Percentiles rank a stretch among this genome's conserved stretches.
These are phyloP conservation scores for Eubucco bourcierii DNA, from an alignment of 2,113 vertebrate species.

Conservation along the genomic window DNA sequence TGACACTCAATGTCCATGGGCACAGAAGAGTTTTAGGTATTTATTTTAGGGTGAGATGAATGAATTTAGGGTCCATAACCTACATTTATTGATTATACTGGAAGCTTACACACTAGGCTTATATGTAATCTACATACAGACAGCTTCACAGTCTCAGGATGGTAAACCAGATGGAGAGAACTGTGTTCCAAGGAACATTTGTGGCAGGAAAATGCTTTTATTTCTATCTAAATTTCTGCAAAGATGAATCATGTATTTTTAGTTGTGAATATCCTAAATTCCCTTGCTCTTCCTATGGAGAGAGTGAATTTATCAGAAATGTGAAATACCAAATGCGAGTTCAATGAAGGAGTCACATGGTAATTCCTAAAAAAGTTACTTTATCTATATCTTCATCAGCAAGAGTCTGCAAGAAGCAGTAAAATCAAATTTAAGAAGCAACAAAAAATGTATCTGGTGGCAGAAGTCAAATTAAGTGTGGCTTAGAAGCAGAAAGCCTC, in stretches of 20 bases:
- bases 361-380: neutral
- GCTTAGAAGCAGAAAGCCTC: neutral
- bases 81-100: neutral
- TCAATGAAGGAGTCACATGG: neutral
- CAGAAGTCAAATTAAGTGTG: neutral
- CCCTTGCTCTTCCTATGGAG: neutral
- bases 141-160: neutral
- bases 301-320: neutral
- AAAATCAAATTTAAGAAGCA: neutral
- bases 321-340: neutral
- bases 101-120: neutral
- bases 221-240: neutral
- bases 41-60: neutral
- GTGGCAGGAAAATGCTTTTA: neutral
- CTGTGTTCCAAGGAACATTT: neutral
- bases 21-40: neutral
- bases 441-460: neutral
- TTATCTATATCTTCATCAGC: neutral
- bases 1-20: neutral
- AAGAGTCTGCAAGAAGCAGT: neutral
- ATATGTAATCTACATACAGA: neutral
- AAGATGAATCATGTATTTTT: neutral
- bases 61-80: neutral
- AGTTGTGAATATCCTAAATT: neutral
- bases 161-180: neutral